Evolutionary conservation across 2,113 vertebrate genomes (phyloP), one percentile per base, ranked within the genome.

Genomic region (Calidris pygmaea): DNA sequence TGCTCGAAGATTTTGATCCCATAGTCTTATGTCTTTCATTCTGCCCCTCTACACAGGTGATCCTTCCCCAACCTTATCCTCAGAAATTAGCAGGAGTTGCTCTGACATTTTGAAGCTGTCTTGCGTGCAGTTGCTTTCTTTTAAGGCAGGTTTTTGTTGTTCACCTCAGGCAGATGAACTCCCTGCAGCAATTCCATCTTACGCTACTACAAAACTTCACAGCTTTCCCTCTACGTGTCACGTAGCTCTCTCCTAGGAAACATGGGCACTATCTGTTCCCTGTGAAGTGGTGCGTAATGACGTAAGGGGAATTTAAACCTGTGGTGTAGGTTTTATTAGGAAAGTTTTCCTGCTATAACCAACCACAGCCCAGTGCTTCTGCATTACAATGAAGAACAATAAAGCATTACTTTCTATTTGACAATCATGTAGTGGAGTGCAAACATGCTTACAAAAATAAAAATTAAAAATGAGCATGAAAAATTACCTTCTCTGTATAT

Each of bases 201-300:
- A 37, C 5, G 2, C 6, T 50, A 9, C 45, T 86, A 37, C 5
- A 72, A 19, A 76, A 6, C 24, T 45, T 76, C 37, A 65, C 6
- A 48, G 17, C 13, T 74, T 78, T 30, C 22, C n/a, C 6, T 62
- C 41, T 39, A 7, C 9, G 2, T 15, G n/a, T n/a, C 26, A 85
- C 0, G 0, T 14, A n/a, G 29, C 10, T 67, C 17, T 17, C 5
- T 63, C 22, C 12, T n/a, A 17, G 66, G 55, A 85, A 59, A 12
- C 8, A 14, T 11, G 29, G n/a, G 3, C 34, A 12, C 8, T n/a
- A 0, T 41, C 35, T 63, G 5, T 72, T 79, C 29, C 35, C 19
- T 41, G 10, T 75, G 37, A 78, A 74, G 27, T 48, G 41, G 39
- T 34, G 14, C 32, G 58, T 85, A 59, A 60, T 45, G 30, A 30